These are phyloP conservation scores for Mesaphorura yosii DNA, from an alignment of 1,140 invertebrate genomes.

Conservation along the genomic window DNA sequence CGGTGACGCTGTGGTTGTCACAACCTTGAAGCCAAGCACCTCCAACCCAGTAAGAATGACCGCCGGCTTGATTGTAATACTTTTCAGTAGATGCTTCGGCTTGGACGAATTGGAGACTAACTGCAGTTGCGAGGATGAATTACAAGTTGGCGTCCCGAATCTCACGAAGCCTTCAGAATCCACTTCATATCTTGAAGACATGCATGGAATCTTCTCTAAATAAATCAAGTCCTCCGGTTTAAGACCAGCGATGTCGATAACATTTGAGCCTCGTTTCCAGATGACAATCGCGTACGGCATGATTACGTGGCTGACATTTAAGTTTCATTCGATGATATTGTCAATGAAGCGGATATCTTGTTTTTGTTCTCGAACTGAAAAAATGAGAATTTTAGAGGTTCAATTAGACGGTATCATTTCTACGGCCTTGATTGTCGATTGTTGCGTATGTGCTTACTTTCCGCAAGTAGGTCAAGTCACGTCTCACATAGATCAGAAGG, in stretches of 20 bases:
- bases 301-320: background rate
- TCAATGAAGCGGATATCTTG: background rate
- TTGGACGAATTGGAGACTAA: background rate
- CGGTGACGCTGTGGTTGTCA: conserved; percentile 63
- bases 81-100: conserved; percentile 3
- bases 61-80: conserved; percentile 44
- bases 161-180: conserved; percentile 30
- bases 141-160: conserved; percentile 20
- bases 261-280: conserved; percentile 23
- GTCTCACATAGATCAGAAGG: too few relatives aligned
- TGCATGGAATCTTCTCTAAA: conserved; percentile 29
- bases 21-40: conserved; percentile 71
- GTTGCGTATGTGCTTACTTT: background rate
- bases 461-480: background rate
- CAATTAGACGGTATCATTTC: background rate
- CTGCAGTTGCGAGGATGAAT: background rate
- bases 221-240: conserved; percentile 29
- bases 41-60: conserved; percentile 71
- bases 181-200: conserved; percentile 19
- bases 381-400: background rate
- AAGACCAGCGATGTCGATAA: conserved; percentile 28
- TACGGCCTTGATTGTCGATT: background rate
- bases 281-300: conserved; percentile 31
- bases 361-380: background rate
- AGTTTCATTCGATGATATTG: background rate